These are phyloP conservation scores for Apotomis turbidana DNA, from an alignment of 2,888 invertebrate species.

Conservation along the genomic window DNA sequence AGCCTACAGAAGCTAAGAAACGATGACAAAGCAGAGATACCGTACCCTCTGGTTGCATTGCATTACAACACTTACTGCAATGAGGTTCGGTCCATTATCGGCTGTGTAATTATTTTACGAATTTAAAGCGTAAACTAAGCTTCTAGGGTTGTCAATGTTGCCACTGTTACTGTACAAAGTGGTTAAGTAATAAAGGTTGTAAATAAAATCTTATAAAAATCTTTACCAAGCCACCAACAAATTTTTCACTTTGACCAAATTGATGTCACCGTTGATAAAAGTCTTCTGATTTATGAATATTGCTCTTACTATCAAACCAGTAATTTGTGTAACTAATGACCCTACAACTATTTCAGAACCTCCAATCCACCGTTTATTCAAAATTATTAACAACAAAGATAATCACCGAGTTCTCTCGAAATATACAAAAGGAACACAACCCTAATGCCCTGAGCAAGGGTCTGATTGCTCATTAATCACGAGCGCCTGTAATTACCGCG, in stretches of 20 bases:
- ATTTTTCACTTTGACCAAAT: too few species aligned
- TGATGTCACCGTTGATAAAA: too few species aligned
- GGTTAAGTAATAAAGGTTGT: not conserved
- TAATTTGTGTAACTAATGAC: not conserved
- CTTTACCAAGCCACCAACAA: too few species aligned
- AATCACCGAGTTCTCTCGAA: slow-evolving; percentile 50
- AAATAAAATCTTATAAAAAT: too few species aligned
- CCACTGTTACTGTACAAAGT: not conserved
- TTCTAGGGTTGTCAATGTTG: slow-evolving; percentile 23
- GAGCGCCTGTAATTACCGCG: slow-evolving; percentile 74
- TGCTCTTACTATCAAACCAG: not conserved
- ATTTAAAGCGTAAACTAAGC: slow-evolving; percentile 10
- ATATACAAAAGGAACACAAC: slow-evolving; percentile 57
- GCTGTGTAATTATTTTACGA: slow-evolving; percentile 19
- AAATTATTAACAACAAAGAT: slow-evolving; percentile 46
- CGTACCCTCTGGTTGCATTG: slow-evolving; percentile 3
- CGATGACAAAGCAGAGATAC: slow-evolving; percentile 52
- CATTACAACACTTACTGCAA: slow-evolving; percentile 25
- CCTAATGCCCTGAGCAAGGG: slow-evolving; percentile 61
- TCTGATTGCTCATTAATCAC: slow-evolving; percentile 81
- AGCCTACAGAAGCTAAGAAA: slow-evolving; percentile 54
- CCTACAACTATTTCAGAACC: slow-evolving; percentile 11
- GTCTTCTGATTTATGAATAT: not conserved
- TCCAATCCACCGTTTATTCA: slow-evolving; percentile 22
- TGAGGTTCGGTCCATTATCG: slow-evolving; percentile 3